phyloP scores from a whole-genome alignment of 2,888 invertebrate genomes.

The Pantelozetes paolii region DNA sequence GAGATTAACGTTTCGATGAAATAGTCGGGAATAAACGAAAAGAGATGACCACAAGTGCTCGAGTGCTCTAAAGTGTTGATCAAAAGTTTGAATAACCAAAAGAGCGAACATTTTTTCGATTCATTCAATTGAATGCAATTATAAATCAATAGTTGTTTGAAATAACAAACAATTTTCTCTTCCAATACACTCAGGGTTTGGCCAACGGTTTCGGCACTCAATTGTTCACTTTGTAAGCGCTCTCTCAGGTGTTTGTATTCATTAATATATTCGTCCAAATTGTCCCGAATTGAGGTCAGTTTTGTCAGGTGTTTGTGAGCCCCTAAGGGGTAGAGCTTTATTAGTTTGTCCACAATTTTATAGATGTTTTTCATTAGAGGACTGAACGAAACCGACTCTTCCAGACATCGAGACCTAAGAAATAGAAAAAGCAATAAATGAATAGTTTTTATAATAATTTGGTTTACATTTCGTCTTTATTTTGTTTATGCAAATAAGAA shows the following conservation, averaged over 20 bases:
- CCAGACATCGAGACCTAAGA: constrained; percentile 1
- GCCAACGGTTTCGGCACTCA: constrained; percentile 59
- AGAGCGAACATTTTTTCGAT: constrained; percentile 61
- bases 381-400: constrained; percentile 24
- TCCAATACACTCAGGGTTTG: constrained; percentile 62
- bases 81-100: constrained; percentile 61
- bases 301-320: constrained; percentile 62
- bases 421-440: background rate
- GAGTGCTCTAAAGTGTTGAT: constrained; percentile 61
- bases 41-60: constrained; percentile 61
- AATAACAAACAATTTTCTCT: constrained; percentile 59
- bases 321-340: constrained; percentile 64
- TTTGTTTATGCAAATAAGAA: constrained; percentile 63
- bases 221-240: constrained; percentile 42
- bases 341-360: constrained; percentile 63
- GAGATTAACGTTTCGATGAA: constrained; percentile 66
- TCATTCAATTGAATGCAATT: constrained; percentile 41
- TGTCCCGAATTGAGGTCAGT: constrained; percentile 61
- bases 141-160: constrained; percentile 67
- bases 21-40: constrained; percentile 69
- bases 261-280: constrained; percentile 62
- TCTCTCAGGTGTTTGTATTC: constrained; percentile 51
- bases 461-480: constrained; percentile 56
- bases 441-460: constrained; percentile 50
- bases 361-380: constrained; percentile 52